Base-by-base conservation (phyloP, 2,888 invertebrate species). In the Chromoteleia sp. region DNA sequence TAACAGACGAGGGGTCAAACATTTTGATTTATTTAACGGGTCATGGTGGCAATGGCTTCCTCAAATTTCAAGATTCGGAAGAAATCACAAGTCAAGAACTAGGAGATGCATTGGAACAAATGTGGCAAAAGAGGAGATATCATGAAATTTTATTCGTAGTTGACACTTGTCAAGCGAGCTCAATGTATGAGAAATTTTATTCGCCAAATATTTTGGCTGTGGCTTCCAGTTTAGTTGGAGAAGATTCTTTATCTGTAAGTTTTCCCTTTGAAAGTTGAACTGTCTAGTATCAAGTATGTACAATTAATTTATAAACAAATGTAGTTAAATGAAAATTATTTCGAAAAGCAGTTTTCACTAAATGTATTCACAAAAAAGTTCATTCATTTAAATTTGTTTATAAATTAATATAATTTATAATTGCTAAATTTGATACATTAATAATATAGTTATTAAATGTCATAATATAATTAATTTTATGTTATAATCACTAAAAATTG, bases 71-170 rank as follows among this genome's bases (percentile, higher is more conserved):
- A 93, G 99, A 99, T 91, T 98, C 99, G 0, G 99, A 99, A 90
- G 99, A 99, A 92, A 97, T 99, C 17, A 99, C 99, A 1, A 98
- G 97, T 92, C 97, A 98, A 87, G 99, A 99, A 91, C 93, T 99
- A 87, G 99, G 99, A 14, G 99, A 99, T 94, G 99, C 99, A 14
- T 94, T 99, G 67, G 98, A 99, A 90, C 99, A 99, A 92, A 99
- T 99, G 99, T 99, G 98, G 98, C 98, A 99, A 89, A 99, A 99
- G 90, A 95, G 96, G 91, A 95, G 98, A 96, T 99, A 99, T 91
- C 97, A 99, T 93, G 99, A 99, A 92, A 95, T 99, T 87, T 96
- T 99, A 89, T 98, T 99, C 90, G 98, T 99, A 94, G 98, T 99
- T 82, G 99, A 99, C 92, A 99, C 99, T 2, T 99, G 99, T 87